Evolutionary conservation across 2,888 invertebrate genomes (phyloP).

Genomic region (Sinodicranocentrus sp.): DNA sequence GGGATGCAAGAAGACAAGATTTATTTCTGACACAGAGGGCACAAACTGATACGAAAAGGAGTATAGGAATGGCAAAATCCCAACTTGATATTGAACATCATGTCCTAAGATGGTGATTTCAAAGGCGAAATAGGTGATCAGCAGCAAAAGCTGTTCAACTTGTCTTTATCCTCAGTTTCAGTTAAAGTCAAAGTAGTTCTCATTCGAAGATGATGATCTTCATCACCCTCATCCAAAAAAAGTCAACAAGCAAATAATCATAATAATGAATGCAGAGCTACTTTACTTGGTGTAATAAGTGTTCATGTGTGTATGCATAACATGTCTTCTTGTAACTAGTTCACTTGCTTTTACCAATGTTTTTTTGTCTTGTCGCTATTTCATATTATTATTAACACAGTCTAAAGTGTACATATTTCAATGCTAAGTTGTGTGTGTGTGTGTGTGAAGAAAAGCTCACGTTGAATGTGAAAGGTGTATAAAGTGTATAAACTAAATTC

Average conservation of each 20-base stretch:
- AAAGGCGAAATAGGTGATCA: slow-evolving; percentile 6
- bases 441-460: too few relatives aligned
- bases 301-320: too few relatives aligned
- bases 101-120: slow-evolving; percentile 28
- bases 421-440: too few relatives aligned
- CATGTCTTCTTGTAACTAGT: slow-evolving; percentile 10
- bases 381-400: slow-evolving; percentile 1
- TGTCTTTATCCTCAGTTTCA: slow-evolving; percentile 21
- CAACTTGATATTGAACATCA: slow-evolving; percentile 13
- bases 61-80: slow-evolving; percentile 10
- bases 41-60: too few relatives aligned
- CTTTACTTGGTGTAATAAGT: slow-evolving; percentile 16
- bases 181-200: slow-evolving; percentile 28
- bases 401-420: background rate
- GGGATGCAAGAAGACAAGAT: background rate
- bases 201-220: slow-evolving; percentile 17
- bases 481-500: background rate
- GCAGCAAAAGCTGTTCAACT: slow-evolving; percentile 51
- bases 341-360: background rate
- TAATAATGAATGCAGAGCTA: slow-evolving; percentile 35
- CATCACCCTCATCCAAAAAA: slow-evolving; percentile 19
- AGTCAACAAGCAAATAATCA: slow-evolving; percentile 46
- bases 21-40: slow-evolving; percentile 10
- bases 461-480: too few relatives aligned
- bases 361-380: background rate